A percentile compares a stretch with the other conserved stretches of the same genome.
phyloP scores from a whole-genome alignment of 2,797 vertebrate species.

The Neopelma chrysocephalum region DNA sequence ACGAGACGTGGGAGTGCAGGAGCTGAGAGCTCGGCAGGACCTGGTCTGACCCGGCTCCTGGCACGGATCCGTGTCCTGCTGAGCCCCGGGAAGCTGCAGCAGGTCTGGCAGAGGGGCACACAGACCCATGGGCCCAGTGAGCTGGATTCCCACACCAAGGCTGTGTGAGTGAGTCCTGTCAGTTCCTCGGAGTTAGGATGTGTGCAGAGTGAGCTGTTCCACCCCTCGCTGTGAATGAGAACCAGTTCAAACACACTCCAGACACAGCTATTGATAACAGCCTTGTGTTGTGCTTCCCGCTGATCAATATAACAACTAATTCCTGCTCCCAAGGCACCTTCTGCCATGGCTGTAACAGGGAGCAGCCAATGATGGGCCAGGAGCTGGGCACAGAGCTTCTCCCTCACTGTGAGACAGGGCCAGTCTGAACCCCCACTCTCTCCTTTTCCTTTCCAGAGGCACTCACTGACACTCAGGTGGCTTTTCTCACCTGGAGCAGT shows the following conservation, averaged over 20 bases:
- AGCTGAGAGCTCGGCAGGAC: background rate
- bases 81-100: background rate
- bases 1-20: rapidly evolving
- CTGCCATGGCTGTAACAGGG: rapidly evolving
- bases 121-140: rapidly evolving
- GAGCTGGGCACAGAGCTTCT: background rate
- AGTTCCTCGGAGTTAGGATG: rapidly evolving
- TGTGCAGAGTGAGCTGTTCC: background rate
- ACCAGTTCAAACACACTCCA: rapidly evolving
- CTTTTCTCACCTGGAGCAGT: background rate
- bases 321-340: background rate
- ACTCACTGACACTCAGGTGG: rapidly evolving
- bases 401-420: rapidly evolving
- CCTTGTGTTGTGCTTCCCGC: background rate
- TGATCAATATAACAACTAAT: rapidly evolving
- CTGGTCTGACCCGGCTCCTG: background rate
- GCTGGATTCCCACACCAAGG: background rate
- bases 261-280: background rate
- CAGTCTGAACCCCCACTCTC: rapidly evolving
- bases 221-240: background rate
- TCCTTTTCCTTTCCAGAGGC: background rate
- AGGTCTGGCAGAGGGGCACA: background rate
- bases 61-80: rapidly evolving
- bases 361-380: background rate
- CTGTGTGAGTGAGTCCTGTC: background rate